A percentile compares a stretch with the other conserved stretches of the same genome.
phyloP scores from a whole-genome alignment of 2,888 invertebrate species.

The Cinara cedri region DNA sequence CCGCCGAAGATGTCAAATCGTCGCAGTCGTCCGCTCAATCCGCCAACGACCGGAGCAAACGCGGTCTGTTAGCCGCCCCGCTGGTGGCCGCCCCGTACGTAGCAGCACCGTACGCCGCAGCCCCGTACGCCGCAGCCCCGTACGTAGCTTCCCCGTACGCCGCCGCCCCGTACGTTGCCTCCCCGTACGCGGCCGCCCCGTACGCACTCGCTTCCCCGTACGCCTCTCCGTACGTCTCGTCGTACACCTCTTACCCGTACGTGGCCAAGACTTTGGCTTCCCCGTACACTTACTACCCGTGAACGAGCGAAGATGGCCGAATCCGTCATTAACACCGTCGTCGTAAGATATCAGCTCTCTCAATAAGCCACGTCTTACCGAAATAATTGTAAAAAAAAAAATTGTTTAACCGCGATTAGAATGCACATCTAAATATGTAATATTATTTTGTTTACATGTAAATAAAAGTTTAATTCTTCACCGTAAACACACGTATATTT shows the following conservation, averaged over 20 bases:
- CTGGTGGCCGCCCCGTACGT: conserved; percentile 1
- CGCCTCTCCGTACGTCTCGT: conserved; percentile 42
- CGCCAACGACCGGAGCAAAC: conserved; percentile 33
- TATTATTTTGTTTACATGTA: conserved; percentile 9
- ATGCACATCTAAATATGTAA: background rate
- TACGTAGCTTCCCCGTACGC: conserved; percentile 27
- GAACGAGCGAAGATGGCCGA: background rate
- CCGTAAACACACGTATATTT: background rate
- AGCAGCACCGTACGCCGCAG: conserved; percentile 14
- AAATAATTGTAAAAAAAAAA: background rate
- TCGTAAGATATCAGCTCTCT: background rate
- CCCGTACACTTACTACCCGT: conserved; percentile 39
- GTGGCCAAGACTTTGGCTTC: conserved; percentile 47
- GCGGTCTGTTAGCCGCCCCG: conserved; percentile 23
- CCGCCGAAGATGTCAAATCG: conserved; percentile 24
- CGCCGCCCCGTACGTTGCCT: conserved; percentile 20
- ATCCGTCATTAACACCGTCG: background rate
- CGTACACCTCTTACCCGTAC: conserved; percentile 45
- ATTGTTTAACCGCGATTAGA: conserved; percentile 4
- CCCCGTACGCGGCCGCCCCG: conserved; percentile 28
- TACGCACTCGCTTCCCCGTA: conserved; percentile 18
- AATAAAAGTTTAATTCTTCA: conserved; percentile 8
- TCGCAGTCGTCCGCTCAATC: conserved; percentile 12
- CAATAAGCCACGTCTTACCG: too few species aligned
- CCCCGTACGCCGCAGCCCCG: conserved; percentile 5